Base-by-base conservation (phyloP, 2,797 vertebrate genomes). In the Acrocephalus scirpaceus region DNA sequence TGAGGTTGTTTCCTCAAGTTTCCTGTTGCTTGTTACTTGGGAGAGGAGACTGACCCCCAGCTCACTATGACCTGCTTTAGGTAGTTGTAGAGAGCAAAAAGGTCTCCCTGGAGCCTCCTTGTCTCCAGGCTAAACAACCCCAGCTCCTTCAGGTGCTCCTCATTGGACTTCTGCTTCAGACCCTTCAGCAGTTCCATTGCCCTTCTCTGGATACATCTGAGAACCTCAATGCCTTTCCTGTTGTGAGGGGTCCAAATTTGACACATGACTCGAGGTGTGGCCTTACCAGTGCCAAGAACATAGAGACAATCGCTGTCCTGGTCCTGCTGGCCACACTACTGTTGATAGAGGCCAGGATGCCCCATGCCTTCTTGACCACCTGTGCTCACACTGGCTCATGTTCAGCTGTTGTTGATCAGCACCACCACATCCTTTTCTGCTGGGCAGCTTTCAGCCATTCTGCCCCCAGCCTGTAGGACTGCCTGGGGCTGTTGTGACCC, bases 181-280 rank as follows among this genome's bases (percentile, higher is more conserved):
- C 6, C 13, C 20, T 34, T 78, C 54, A 42, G 1, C 44, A 82
- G 11, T 23, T 67, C 27, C 0, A 0, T 5, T 21, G 45, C 10
- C 13, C 13, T 64, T 64, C 92, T 72, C 9, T 79, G 53, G 58
- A 56, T 34, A 42, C 0, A 0, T 10, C 58, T 0, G 3, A 90
- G 62, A 26, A 71, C 8, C 14, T 67, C 44, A 10, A 0, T 22
- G 26, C 51, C 72, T 5, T 54, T 74, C 48, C 10, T 56, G 26
- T 13, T 23, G 10, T 14, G 25, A 56, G 27, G 4, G 16, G 18
- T 44, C 40, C 36, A 51, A 40, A 64, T 15, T 10, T 19, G 21
- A 53, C 26, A 29, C 20, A 60, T 20, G 4, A 47, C 11, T 69
- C 0, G 0, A 76, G n/a, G 12, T 34, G 40, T 2, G 0, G 32